Base-by-base conservation (phyloP, 2,797 vertebrate genomes). In the Enteromius paludinosus region DNA sequence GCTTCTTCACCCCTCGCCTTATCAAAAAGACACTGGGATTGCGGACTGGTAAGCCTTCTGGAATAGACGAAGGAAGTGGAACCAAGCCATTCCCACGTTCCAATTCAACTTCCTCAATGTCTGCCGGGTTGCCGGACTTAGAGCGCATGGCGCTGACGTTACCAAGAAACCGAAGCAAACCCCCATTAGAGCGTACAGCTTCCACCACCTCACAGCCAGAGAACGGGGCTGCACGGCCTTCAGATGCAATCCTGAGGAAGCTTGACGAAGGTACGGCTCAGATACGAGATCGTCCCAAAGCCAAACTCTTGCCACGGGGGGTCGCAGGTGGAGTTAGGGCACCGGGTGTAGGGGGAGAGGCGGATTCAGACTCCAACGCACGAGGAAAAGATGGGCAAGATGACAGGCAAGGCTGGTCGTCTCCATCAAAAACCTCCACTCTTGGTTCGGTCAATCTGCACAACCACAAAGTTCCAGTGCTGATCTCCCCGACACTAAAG, bases 61-160 rank as follows among this genome's bases (percentile, higher is more conserved):
- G 94, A 86, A 92, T 90, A 66, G 98, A 98, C 79, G 98, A 97
- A 84, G 88, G 94, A 73, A 91, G 86, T 54, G 91, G 91, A 69
- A 83, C 90, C 25, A 95, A 95, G 84, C 93, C 95, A 25, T 99
- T 99, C 87, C 98, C 98, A 75, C 94, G 97, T 91, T 99, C 98
- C 87, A 99, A 99, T 94, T 99, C 98, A 90, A 99, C 97, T 88
- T 99, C 97, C 93, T 99, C 98, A 65, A 97, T 99, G 98, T 97
- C 97, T 87, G 96, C 98, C 85, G 97, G 97, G 90, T 94, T 98
- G 90, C 96, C 97, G 81, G 98, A 99, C 92, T 94, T 99, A 91
- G 98, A 99, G 92, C 93, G 96, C 92, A 96, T 99, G 96, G 93
- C 98, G 91, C 92, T 99, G 92, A 95, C 98, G 89, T 93, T 99